Evolutionary conservation across 1,140 invertebrate species (phyloP).

Genomic region (Euwallacea similis): DNA sequence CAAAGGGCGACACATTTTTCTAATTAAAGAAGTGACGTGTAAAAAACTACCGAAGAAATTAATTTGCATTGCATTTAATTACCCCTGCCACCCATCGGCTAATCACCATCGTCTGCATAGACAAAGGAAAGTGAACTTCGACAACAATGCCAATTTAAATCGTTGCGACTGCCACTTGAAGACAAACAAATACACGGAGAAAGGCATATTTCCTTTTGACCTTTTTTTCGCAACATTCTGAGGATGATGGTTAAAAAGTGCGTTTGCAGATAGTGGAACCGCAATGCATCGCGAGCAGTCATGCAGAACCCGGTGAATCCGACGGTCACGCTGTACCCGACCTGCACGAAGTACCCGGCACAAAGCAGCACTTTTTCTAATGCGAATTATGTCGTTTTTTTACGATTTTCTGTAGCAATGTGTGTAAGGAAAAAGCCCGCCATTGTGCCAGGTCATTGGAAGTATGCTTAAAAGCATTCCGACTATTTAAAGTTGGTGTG

Average conservation of each 20-base stretch:
- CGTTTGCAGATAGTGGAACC: conserved; percentile 14
- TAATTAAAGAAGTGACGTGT: no score
- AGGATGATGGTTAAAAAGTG: conserved; percentile 12
- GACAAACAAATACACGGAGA: neutral
- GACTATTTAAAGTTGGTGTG: neutral
- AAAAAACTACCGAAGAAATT: no score
- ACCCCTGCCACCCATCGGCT: no score
- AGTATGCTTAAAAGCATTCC: conserved; percentile 5
- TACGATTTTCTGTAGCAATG: neutral
- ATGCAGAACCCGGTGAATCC: conserved; percentile 21
- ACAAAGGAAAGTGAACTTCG: no score
- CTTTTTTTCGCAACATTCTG: neutral
- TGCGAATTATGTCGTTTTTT: conserved; percentile 1
- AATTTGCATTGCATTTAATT: no score
- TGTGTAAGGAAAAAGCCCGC: neutral
- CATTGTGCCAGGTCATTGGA: conserved; percentile 1
- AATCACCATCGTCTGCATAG: no score
- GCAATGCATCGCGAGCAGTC: conserved; percentile 12
- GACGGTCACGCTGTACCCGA: conserved; percentile 18
- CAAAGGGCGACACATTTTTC: no score
- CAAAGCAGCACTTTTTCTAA: conserved; percentile 3
- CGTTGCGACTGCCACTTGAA: no score
- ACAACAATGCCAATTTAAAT: no score
- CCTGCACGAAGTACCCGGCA: conserved; percentile 19
- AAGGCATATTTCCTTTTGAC: conserved; percentile 11